phyloP scores from a whole-genome alignment of 2,888 invertebrate genomes.

The Fissipunctia ypsillon region DNA sequence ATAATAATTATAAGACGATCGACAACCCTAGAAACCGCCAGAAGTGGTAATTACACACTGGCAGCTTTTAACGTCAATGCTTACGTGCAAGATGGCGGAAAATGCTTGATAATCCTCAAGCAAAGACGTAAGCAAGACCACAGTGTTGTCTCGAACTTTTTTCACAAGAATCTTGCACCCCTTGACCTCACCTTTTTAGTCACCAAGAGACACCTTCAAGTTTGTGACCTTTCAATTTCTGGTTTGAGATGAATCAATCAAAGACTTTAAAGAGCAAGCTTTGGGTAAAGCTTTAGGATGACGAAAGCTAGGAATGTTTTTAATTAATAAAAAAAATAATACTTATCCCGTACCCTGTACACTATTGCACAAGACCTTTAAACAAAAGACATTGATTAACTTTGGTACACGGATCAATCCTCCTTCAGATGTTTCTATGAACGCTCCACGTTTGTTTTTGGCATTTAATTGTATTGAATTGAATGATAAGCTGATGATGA shows the following conservation, averaged over 20 bases:
- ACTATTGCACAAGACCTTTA: neutral
- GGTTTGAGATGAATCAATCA: conserved; percentile 22
- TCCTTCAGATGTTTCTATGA: neutral
- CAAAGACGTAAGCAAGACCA: conserved; percentile 4
- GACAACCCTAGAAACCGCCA: conserved; percentile 39
- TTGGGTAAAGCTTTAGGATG: conserved; percentile 1
- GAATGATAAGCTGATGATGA: neutral
- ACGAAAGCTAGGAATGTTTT: neutral
- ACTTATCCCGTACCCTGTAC: neutral
- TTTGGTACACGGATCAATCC: neutral
- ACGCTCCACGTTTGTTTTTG: neutral
- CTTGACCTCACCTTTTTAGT: conserved; percentile 30
- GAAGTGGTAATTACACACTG: conserved; percentile 28
- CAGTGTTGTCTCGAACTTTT: neutral
- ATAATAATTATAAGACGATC: too few relatives aligned
- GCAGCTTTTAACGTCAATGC: conserved; percentile 28
- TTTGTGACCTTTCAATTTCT: conserved; percentile 18
- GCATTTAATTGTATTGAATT: neutral
- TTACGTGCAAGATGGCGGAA: conserved; percentile 26
- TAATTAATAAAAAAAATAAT: neutral
- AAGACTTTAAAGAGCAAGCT: neutral
- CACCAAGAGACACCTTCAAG: conserved; percentile 5
- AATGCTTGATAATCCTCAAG: conserved; percentile 25
- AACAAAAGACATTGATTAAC: neutral
- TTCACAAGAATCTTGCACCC: neutral